Evolutionary conservation across 2,888 invertebrate genomes (phyloP), one percentile per base, ranked within the genome.

Genomic region (Tetragnatha montana): DNA sequence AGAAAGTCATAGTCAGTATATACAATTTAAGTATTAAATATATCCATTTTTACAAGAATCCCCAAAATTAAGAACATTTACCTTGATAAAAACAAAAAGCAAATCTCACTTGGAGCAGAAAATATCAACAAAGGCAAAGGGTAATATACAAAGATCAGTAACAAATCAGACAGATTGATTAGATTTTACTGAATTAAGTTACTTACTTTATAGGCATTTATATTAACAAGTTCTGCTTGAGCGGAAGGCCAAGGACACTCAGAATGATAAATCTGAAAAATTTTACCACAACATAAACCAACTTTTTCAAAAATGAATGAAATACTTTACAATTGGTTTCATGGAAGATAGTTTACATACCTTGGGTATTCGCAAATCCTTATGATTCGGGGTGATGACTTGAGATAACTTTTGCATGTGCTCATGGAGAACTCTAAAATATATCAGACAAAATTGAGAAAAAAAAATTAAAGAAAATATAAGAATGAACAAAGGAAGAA

Each of bases 221-320:
- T 96, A 92, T 97, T 96, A 70, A 96, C 95, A 86, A 99, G 95
- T 93, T 97, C 97, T 81, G 96, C 95, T 94, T 99, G 98, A 73
- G 98, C 98, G 93, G 98, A 97, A 60, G 97, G 96, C 98, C 97
- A 99, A 19, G 99, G 99, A 93, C 97, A 98, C 93, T 99, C 99
- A 93, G 96, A 96, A 93, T 97, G 96, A 93, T 96, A 96, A 92
- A 96, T 95, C 94, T 94, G 92, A 14, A 92, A 87, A n/a, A 50
- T 21, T 17, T 17, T n/a, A 79, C 14, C 8, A 49, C n/a, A 3
- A 71, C 22, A 35, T 21, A 22, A 60, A 21, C 8, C 70, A 50
- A 68, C 35, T 35, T 35, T 35, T 35, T 35, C 35, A 35, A 35
- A 35, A 35, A 2, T 1, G 35, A 35, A 35, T 35, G 35, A 35